Conservation (phyloP, 2,888 invertebrate species). For the Cataglyphis altisquamis region DNA sequence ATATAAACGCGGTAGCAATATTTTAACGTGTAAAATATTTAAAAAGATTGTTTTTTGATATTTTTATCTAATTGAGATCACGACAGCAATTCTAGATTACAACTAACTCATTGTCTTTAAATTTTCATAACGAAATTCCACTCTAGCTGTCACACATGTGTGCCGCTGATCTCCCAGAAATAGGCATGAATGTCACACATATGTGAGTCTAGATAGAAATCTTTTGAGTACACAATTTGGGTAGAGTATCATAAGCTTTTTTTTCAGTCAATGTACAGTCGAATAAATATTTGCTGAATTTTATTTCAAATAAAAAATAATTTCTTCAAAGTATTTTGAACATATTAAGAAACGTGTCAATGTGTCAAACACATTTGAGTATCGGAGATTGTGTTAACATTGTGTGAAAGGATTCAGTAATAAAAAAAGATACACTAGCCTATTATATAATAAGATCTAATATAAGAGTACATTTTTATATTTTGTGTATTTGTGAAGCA, state of each 20-base stretch:
- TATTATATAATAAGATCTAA: not conserved
- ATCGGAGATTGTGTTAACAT: too few species aligned
- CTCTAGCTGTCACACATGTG: not conserved
- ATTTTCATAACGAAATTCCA: not conserved
- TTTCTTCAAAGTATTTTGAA: too few species aligned
- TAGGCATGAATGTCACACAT: not conserved
- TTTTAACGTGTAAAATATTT: not conserved
- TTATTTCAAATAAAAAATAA: too few species aligned
- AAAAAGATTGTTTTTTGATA: not conserved
- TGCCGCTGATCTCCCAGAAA: not conserved
- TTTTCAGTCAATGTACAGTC: not conserved
- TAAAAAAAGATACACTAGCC: not conserved
- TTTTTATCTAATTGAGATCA: not conserved
- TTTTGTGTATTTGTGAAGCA: not conserved
- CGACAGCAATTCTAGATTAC: not conserved
- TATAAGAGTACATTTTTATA: not conserved
- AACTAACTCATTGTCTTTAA: not conserved
- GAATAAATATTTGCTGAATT: too few species aligned
- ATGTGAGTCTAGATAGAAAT: not conserved
- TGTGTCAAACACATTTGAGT: too few species aligned
- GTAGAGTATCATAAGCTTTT: not conserved
- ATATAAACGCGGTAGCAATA: too few species aligned
- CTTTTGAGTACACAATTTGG: not conserved
- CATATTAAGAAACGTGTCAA: too few species aligned
- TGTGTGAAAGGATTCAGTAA: not conserved